Conservation (phyloP, 2,888 invertebrate genomes). For the Apoda limacodes region DNA sequence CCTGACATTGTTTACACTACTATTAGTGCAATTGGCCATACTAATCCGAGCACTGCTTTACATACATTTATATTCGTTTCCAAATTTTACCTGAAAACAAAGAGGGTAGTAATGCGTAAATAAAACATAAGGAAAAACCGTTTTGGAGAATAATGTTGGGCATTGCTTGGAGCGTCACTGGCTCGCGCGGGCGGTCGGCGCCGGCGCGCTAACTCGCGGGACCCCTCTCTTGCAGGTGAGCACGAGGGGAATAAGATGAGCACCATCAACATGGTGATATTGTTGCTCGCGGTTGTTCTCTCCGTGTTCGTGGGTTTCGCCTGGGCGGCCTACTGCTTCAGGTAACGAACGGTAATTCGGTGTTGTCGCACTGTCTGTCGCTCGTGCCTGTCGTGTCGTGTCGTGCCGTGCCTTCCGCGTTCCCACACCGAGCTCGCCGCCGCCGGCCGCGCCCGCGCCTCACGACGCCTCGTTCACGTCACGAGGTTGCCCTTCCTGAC, state of each 20-base stretch:
- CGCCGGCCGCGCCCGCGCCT: conserved; percentile 37
- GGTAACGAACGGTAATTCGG: conserved; percentile 74
- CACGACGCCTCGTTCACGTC: conserved; percentile 31
- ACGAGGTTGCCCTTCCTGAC: conserved; percentile 22
- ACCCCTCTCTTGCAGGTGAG: conserved; percentile 75
- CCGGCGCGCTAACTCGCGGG: conserved; percentile 65
- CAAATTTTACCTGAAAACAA: no score
- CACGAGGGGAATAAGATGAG: conserved; percentile 85
- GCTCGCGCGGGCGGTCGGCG: conserved; percentile 52
- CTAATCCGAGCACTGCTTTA: conserved; percentile 57
- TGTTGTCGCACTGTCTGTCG: conserved; percentile 61
- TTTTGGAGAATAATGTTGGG: conserved; percentile 22
- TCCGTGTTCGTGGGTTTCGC: conserved; percentile 97
- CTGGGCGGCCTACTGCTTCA: conserved; percentile 95
- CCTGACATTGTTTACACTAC: not conserved
- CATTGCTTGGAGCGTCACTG: conserved; percentile 51
- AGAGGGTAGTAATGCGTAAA: no score
- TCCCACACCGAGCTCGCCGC: conserved; percentile 42
- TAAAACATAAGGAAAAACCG: not conserved
- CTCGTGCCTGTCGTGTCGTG: conserved; percentile 52
- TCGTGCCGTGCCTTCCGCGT: conserved; percentile 28
- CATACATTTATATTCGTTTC: no score
- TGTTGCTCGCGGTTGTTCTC: conserved; percentile 92
- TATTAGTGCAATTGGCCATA: conserved; percentile 34
- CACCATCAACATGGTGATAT: conserved; percentile 91